Evolutionary conservation across 2,113 vertebrate genomes (phyloP).

Genomic region (Toxotes chatareus): DNA sequence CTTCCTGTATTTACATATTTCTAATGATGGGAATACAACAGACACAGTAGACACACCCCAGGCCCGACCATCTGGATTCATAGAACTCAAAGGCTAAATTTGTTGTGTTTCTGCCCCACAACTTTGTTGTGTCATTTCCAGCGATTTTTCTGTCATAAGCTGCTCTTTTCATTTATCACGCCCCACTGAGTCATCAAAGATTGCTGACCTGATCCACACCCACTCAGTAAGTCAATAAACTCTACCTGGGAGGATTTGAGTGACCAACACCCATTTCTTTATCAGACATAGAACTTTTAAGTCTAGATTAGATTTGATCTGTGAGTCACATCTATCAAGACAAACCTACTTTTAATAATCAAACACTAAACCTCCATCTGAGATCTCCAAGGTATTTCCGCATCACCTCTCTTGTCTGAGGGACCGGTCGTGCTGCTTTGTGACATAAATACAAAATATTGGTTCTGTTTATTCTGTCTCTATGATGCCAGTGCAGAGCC

Average conservation of each 20-base stretch:
- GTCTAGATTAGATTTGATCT: background rate
- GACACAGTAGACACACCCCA: too few species aligned
- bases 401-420: background rate
- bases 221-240: background rate
- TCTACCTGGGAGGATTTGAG: background rate
- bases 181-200: background rate
- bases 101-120: too few species aligned
- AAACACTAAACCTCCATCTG: background rate
- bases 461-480: background rate
- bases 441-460: background rate
- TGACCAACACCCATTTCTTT: background rate
- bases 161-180: too few species aligned
- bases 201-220: conserved; percentile 23
- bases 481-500: background rate
- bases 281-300: background rate
- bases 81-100: too few species aligned
- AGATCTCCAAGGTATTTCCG: background rate
- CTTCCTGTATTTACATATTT: background rate
- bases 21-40: too few species aligned
- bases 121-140: too few species aligned
- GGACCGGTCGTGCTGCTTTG: background rate
- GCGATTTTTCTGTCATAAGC: too few species aligned
- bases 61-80: too few species aligned
- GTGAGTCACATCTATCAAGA: background rate
- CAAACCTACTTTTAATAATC: background rate